A percentile compares a stretch with the other conserved stretches of the same genome.
These are phyloP conservation scores for Podabrus alpinus DNA, from an alignment of 2,888 invertebrate species.

Conservation along the genomic window DNA sequence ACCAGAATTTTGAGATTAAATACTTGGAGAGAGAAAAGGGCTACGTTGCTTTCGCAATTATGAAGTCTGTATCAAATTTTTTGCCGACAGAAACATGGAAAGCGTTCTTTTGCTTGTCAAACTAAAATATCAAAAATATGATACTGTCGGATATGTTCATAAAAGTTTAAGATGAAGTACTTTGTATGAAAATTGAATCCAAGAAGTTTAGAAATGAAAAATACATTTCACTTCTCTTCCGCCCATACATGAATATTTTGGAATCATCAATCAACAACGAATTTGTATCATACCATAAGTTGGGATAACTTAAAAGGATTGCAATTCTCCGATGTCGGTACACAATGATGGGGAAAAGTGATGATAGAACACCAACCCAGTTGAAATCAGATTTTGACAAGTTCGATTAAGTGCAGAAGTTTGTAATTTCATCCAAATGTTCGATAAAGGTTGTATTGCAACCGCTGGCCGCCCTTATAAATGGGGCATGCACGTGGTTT, in stretches of 20 bases:
- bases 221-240: background rate
- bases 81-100: background rate
- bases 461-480: background rate
- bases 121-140: background rate
- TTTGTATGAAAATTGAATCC: background rate
- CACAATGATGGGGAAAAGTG: background rate
- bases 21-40: background rate
- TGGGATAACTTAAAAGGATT: background rate
- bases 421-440: background rate
- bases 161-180: background rate
- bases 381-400: background rate
- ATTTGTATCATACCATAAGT: background rate
- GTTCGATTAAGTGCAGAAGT: background rate
- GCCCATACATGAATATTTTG: background rate
- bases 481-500: background rate
- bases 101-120: background rate
- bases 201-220: background rate
- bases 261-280: background rate
- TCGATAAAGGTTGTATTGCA: background rate
- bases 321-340: background rate
- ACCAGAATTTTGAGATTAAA: background rate
- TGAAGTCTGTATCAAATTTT: background rate
- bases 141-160: background rate
- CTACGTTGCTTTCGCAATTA: background rate
- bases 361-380: background rate